A percentile compares a stretch with the other conserved stretches of the same genome.
These are phyloP conservation scores for Sericinus montela DNA, from an alignment of 2,888 invertebrate genomes.

Conservation along the genomic window DNA sequence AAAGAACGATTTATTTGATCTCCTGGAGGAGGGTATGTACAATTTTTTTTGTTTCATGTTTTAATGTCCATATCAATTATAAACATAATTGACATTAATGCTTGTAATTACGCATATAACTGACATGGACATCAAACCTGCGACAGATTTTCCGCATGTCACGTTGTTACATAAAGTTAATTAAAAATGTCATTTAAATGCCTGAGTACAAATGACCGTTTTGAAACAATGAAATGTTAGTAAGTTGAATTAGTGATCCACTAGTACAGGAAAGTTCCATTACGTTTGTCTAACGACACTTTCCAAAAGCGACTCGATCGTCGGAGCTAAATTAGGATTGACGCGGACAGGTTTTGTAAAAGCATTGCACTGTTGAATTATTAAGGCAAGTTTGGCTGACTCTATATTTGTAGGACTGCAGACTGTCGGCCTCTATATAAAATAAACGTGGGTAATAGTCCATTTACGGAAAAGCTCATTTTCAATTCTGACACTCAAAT, in stretches of 20 bases:
- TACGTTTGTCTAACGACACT: slow-evolving; percentile 73
- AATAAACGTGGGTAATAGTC: slow-evolving; percentile 47
- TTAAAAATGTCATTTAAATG: too few species aligned
- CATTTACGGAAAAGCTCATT: slow-evolving; percentile 67
- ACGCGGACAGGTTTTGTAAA: slow-evolving; percentile 78
- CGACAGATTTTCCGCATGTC: too few species aligned
- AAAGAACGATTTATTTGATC: too few species aligned
- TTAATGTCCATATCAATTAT: too few species aligned
- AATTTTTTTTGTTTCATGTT: too few species aligned
- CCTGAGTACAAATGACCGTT: background rate
- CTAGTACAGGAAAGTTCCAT: slow-evolving; percentile 68
- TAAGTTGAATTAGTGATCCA: slow-evolving; percentile 6
- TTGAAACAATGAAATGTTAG: slow-evolving; percentile 11
- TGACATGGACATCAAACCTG: too few species aligned
- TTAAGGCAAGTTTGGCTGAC: slow-evolving; percentile 69
- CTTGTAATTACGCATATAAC: too few species aligned
- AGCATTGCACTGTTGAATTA: slow-evolving; percentile 80
- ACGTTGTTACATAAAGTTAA: too few species aligned
- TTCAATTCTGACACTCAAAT: slow-evolving; percentile 72
- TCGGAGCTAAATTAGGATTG: slow-evolving; percentile 73
- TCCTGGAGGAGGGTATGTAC: too few species aligned
- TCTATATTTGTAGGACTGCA: slow-evolving; percentile 67
- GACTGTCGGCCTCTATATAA: slow-evolving; percentile 42
- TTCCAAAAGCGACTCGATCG: slow-evolving; percentile 71
- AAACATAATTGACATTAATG: too few species aligned